Percentiles rank a stretch among this genome's conserved stretches.
phyloP scores from a whole-genome alignment of 1,140 invertebrate genomes.

The Heterodera carotae region DNA sequence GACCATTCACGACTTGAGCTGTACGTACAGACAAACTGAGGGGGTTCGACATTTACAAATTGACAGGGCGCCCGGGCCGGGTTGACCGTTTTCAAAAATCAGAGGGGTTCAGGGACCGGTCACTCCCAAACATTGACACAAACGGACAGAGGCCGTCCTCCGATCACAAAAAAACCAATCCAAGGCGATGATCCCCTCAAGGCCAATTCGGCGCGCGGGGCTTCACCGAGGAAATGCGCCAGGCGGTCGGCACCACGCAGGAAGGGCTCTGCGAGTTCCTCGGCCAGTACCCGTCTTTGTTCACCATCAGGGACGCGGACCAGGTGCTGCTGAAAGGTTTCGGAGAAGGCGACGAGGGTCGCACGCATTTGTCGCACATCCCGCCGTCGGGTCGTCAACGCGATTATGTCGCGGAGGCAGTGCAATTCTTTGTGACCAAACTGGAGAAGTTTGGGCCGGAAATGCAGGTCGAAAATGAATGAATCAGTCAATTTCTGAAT shows the following conservation, averaged over 20 bases:
- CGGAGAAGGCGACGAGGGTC: conserved; percentile 62
- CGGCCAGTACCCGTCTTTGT: conserved; percentile 85
- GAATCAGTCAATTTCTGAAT: background rate
- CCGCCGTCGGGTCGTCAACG: conserved; percentile 71
- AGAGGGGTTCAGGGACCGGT: too few relatives aligned
- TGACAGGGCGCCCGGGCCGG: background rate
- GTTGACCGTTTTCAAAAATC: background rate
- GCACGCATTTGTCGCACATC: conserved; percentile 66
- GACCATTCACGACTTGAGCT: conserved; percentile 90
- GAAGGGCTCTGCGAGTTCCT: conserved; percentile 79
- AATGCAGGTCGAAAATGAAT: conserved; percentile 72
- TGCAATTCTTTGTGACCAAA: conserved; percentile 89
- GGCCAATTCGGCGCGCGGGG: conserved; percentile 54
- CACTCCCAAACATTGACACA: too few relatives aligned
- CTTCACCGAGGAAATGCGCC: conserved; percentile 63
- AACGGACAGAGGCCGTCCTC: too few relatives aligned
- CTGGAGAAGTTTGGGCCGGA: conserved; percentile 82
- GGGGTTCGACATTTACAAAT: too few relatives aligned
- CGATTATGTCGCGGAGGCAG: conserved; percentile 73
- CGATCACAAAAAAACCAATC: too few relatives aligned
- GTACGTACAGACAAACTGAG: conserved; percentile 81
- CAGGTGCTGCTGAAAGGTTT: conserved; percentile 81
- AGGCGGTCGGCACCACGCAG: conserved; percentile 65
- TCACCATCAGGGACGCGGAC: conserved; percentile 81
- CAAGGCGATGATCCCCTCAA: background rate